phyloP scores from a whole-genome alignment of 2,888 invertebrate genomes.

The Hipparchia semele region DNA sequence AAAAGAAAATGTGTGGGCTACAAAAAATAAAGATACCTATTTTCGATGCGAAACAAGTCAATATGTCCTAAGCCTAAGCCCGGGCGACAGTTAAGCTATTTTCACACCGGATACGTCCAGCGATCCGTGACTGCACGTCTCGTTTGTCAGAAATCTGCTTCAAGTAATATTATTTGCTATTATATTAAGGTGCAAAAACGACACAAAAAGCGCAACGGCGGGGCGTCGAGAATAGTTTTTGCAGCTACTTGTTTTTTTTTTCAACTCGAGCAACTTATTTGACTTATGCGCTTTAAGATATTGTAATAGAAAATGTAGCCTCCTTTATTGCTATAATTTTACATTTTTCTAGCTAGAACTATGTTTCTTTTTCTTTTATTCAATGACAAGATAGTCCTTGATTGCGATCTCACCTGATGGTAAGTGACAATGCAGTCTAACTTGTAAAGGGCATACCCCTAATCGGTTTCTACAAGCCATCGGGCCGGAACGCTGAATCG shows the following conservation, averaged over 20 bases:
- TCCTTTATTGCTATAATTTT: neutral
- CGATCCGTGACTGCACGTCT: slow-evolving; percentile 36
- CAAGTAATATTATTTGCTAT: slow-evolving; percentile 19
- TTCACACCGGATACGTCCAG: slow-evolving; percentile 40
- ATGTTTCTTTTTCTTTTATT: too few species aligned
- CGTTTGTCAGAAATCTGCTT: slow-evolving; percentile 32
- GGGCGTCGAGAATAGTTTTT: slow-evolving; percentile 6
- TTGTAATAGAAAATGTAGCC: neutral
- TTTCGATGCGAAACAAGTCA: neutral
- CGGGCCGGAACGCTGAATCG: too few species aligned
- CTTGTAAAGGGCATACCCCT: too few species aligned
- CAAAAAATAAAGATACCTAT: too few species aligned
- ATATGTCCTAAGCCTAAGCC: slow-evolving; percentile 20
- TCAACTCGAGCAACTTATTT: neutral
- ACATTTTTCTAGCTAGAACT: neutral
- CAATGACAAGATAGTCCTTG: too few species aligned
- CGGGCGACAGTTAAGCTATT: slow-evolving; percentile 36
- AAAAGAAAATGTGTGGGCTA: too few species aligned
- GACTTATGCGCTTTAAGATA: slow-evolving; percentile 4
- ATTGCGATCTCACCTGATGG: too few species aligned
- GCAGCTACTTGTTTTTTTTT: neutral
- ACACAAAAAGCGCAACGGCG: slow-evolving; percentile 8
- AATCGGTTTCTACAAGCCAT: too few species aligned
- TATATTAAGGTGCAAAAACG: slow-evolving; percentile 14
- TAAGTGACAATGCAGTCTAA: too few species aligned